Evolutionary conservation across 1,140 invertebrate species (phyloP), one percentile per base, ranked within the genome.

Genomic region (Aphaenogaster floridana): DNA sequence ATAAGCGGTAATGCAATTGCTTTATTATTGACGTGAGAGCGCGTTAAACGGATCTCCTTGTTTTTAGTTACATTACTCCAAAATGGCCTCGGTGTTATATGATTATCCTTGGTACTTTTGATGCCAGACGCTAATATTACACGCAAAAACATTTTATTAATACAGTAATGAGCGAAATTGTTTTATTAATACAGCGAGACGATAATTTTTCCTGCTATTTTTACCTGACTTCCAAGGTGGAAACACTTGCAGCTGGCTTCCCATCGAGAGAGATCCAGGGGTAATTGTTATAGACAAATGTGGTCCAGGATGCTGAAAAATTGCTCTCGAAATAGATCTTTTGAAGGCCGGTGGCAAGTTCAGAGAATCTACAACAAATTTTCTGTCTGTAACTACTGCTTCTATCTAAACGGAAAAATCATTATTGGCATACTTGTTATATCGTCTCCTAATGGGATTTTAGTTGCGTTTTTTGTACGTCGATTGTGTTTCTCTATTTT

Each of bases 271-370:
- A 69, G 42, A 89, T 5, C 77, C 80, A n/a, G 93, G 90, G 8
- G 90, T 91, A 54, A 92, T 92, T 13, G 91, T 88, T 71, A 94
- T 71, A 50, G 92, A 91, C 36, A 95, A 91, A 89, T 94, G 91
- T 28, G 93, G 91, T 66, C 91, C 91, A 39, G 92, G 76, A 69
- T 93, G 91, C 52, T 95, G 94, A 74, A 94, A 91, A 71, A 95
- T 94, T 21, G 95, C 94, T 84, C 94, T 89, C 8, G 93, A 94
- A 79, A 95, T 91, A 36, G 95, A 95, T 90, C 91, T 88, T 90
- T 92, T 91, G 66, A 95, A 94, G 4, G 95, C 93, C n/a, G 94
- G 92, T 6, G 95, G 94, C 59, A 95, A 88, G 91, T 95, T 95
- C 17, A 95, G 79, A 13, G 93, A 95, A 87, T 72, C 94, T 95